phyloP scores from a whole-genome alignment of 2,888 invertebrate species.

The Hemistola chrysoprasaria region DNA sequence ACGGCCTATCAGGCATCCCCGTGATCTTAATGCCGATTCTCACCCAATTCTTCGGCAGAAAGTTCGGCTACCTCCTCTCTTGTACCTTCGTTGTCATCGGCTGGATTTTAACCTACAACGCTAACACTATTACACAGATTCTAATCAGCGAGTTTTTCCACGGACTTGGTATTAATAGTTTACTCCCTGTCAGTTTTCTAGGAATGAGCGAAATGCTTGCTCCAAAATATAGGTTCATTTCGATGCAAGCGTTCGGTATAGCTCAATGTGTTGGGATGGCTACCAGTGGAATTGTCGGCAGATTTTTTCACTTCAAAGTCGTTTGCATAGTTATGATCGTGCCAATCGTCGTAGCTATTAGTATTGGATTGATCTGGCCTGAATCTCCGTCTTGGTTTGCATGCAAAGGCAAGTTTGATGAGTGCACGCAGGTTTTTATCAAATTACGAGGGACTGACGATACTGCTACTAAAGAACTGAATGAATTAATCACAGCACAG shows the following conservation, averaged over 20 bases:
- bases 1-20: slow-evolving; percentile 14
- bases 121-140: slow-evolving; percentile 2
- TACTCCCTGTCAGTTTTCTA: slow-evolving; percentile 10
- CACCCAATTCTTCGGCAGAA: slow-evolving; percentile 12
- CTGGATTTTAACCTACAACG: slow-evolving; percentile 13
- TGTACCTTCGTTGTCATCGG: slow-evolving; percentile 13
- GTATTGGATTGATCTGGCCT: slow-evolving; percentile 15
- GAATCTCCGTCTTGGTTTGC: slow-evolving; percentile 26
- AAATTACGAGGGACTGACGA: slow-evolving; percentile 16
- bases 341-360: slow-evolving; percentile 4
- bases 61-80: slow-evolving; percentile 9
- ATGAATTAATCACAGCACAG: slow-evolving; percentile 10
- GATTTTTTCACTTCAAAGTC: slow-evolving; percentile 10
- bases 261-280: slow-evolving; percentile 9
- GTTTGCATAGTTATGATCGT: slow-evolving; percentile 7
- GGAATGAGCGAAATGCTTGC: slow-evolving; percentile 15
- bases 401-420: slow-evolving; percentile 14
- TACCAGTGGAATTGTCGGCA: slow-evolving; percentile 4
- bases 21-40: slow-evolving; percentile 11
- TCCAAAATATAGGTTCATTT: slow-evolving; percentile 10
- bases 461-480: slow-evolving; percentile 12
- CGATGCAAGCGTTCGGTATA: slow-evolving; percentile 8
- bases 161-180: slow-evolving; percentile 11
- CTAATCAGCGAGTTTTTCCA: slow-evolving; percentile 14
- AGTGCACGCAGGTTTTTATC: slow-evolving; percentile 13